Base-by-base conservation (phyloP, 2,797 vertebrate genomes). In the Microcaecilia unicolor region DNA sequence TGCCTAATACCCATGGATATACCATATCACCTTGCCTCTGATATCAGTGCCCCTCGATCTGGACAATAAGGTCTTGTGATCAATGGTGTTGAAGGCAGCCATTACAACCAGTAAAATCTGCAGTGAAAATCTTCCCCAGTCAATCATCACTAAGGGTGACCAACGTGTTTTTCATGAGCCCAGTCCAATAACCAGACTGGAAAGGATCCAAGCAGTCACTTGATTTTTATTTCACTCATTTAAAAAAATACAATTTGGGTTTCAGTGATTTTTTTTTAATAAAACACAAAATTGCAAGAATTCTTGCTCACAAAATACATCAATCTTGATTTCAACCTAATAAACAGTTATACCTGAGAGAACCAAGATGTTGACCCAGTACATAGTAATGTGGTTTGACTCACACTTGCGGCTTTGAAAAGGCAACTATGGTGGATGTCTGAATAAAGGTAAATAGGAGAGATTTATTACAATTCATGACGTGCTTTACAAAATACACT, bases 231-330 rank as follows among this genome's bases (percentile, higher is more conserved):
- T n/a, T n/a, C n/a, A n/a, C n/a, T 48, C 47, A 34, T 7, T 1
- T 67, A 73, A 54, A 74, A 71, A 78, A 70, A 74, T 56, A 66
- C 38, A 46, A n/a, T n/a, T 28, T 26, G 4, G 4, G 37, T 48
- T 67, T 68, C 23, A 48, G 52, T 58, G 64, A 51, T 31, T 41
- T 43, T 41, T 16, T 25, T 48, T 44, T 22, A 45, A 62, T 63
- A 51, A 56, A 28, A 34, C 2, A 44, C 10, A 33, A n/a, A 4
- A 29, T 37, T 48, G 37, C 44, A 58, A 55, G 50, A 4, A 56
- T 30, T n/a, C 29, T 4, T 28, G 25, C 58, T 28, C 59, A 41
- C 33, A 61, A 73, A 66, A 58, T n/a, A 35, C 44, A 44, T 7
- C n/a, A 4, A 22, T n/a, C 29, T 22, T 27, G 28, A n/a, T 46